Conservation (phyloP, 2,113 vertebrate genomes). For the Saguinus imperator region DNA sequence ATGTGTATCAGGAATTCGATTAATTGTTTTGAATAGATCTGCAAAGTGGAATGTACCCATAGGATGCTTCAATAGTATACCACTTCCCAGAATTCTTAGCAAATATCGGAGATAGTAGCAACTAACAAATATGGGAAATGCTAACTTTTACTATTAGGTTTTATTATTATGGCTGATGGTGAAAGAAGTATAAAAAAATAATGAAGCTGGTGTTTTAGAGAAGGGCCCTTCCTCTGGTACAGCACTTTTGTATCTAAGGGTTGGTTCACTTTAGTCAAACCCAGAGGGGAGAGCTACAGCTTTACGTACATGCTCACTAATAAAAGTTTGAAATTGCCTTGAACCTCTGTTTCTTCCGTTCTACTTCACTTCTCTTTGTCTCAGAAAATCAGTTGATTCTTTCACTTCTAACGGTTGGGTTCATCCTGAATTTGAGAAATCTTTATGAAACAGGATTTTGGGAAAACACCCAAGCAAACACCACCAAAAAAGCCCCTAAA, state of each 20-base stretch:
- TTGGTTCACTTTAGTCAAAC: not conserved
- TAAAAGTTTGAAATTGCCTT: not conserved
- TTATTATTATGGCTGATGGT: not conserved
- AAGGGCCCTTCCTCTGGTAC: not conserved
- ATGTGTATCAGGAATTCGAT: not conserved
- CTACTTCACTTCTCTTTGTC: not conserved
- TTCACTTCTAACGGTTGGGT: not conserved
- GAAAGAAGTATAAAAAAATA: not conserved
- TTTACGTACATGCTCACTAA: not conserved
- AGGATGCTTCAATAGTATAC: not conserved
- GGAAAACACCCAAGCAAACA: not conserved
- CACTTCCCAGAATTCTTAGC: not conserved
- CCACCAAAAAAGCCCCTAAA: not conserved
- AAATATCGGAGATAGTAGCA: not conserved
- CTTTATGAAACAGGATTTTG: not conserved
- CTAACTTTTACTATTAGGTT: not conserved
- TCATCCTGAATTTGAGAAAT: conserved; percentile 24
- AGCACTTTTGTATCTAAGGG: not conserved
- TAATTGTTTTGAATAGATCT: not conserved
- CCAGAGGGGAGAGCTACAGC: not conserved
- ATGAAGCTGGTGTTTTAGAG: not conserved
- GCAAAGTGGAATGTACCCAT: not conserved
- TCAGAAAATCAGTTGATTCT: not conserved
- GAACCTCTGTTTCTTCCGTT: not conserved
- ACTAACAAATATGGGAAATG: not conserved